Conservation (phyloP, 2,888 invertebrate genomes). For the Phasia obesa region DNA sequence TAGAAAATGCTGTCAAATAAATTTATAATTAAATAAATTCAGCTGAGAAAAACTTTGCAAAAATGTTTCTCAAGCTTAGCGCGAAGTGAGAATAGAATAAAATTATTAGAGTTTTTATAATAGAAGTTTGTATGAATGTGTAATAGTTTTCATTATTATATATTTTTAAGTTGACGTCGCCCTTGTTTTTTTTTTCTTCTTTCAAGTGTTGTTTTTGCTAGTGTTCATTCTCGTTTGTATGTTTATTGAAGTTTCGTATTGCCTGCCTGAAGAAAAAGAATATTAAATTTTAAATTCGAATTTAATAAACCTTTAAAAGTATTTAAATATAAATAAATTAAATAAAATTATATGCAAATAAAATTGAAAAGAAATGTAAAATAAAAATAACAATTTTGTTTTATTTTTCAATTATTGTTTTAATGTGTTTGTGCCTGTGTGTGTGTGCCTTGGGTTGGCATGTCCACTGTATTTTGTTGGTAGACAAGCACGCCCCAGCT, state of each 20-base stretch:
- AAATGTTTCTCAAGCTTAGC: slow-evolving; percentile 22
- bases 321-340: slow-evolving; percentile 4
- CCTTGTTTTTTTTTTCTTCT: slow-evolving; percentile 56
- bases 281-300: background rate
- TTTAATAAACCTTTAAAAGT: background rate
- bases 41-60: background rate
- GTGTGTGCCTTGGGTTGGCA: slow-evolving; percentile 51
- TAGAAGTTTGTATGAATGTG: slow-evolving; percentile 36
- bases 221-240: slow-evolving; percentile 26
- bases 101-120: slow-evolving; percentile 19
- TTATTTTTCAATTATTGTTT: background rate
- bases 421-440: background rate
- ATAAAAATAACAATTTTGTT: background rate
- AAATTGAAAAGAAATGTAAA: no score
- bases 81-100: slow-evolving; percentile 20
- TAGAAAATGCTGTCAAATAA: slow-evolving; percentile 15
- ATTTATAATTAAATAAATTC: background rate
- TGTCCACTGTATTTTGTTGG: slow-evolving; percentile 48
- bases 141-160: slow-evolving; percentile 51
- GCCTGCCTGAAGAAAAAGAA: slow-evolving; percentile 7
- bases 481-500: slow-evolving; percentile 66
- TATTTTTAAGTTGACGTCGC: slow-evolving; percentile 68
- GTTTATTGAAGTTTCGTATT: slow-evolving; percentile 29
- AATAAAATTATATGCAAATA: background rate
- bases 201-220: slow-evolving; percentile 49